Conservation (phyloP, 2,888 invertebrate species). For the Ceriagrion tenellum region DNA sequence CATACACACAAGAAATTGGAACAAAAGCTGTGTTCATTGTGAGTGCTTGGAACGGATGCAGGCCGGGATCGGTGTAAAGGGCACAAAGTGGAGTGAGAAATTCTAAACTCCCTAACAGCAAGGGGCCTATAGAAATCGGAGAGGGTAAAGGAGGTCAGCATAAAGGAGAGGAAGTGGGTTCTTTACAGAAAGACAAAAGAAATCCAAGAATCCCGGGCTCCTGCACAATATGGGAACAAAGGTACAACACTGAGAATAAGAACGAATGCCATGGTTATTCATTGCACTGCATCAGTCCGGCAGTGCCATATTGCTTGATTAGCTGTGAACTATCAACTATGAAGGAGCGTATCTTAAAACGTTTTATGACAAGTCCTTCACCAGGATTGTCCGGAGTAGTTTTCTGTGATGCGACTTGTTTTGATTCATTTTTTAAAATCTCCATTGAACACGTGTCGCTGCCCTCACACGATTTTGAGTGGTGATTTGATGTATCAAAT, state of each 20-base stretch:
- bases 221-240: background rate
- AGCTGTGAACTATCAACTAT: background rate
- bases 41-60: background rate
- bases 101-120: background rate
- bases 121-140: background rate
- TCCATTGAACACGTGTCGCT: no score
- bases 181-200: background rate
- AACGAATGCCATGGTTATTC: background rate
- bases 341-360: background rate
- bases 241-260: background rate
- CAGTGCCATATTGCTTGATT: background rate
- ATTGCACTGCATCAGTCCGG: background rate
- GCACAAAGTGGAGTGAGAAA: background rate
- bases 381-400: background rate
- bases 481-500: no score
- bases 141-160: background rate
- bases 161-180: background rate
- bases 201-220: background rate
- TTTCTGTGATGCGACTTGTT: background rate
- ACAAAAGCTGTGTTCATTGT: background rate
- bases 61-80: background rate
- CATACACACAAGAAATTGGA: background rate
- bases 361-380: background rate
- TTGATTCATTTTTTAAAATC: background rate
- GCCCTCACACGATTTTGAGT: no score